Percentiles rank a stretch among this genome's conserved stretches.
Evolutionary conservation across 1,140 invertebrate genomes (phyloP).

Genomic region (Holcopasites calliopsidis): DNA sequence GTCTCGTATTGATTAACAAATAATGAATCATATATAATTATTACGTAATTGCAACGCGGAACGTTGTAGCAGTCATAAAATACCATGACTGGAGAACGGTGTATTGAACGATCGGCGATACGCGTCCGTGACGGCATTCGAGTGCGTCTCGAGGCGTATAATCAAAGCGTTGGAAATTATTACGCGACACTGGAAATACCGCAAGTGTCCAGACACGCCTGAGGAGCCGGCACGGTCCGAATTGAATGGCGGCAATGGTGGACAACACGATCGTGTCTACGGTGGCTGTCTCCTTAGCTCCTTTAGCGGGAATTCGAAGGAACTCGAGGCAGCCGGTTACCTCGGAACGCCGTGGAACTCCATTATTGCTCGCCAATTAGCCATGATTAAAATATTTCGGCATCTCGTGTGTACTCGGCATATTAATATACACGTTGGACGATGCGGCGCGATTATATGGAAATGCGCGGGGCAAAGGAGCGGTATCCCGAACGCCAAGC

Average conservation of each 20-base stretch:
- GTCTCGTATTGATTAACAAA: too few relatives aligned
- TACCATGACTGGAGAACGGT: too few relatives aligned
- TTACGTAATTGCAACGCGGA: too few relatives aligned
- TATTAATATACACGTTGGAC: conserved; percentile 77
- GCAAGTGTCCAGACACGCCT: conserved; percentile 36
- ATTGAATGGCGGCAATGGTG: conserved; percentile 44
- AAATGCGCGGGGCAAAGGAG: conserved; percentile 70
- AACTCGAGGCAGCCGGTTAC: conserved; percentile 48
- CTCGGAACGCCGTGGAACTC: conserved; percentile 71
- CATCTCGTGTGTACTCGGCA: conserved; percentile 77
- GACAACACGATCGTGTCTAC: conserved; percentile 32
- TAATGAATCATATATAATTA: too few relatives aligned
- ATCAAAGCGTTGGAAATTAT: conserved; percentile 49
- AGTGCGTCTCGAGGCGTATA: not conserved
- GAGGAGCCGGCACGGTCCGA: conserved; percentile 37
- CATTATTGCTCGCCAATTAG: conserved; percentile 80
- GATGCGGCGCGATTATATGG: conserved; percentile 74
- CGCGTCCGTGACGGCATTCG: not conserved
- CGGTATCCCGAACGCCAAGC: conserved; percentile 14
- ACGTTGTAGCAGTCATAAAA: not conserved
- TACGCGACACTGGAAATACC: conserved; percentile 43
- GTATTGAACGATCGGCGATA: not conserved
- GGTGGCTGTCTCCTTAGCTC: conserved; percentile 34
- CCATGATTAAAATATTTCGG: conserved; percentile 80
- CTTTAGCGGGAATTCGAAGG: conserved; percentile 48